Base-by-base conservation (phyloP, 2,113 vertebrate genomes). In the Melanerpes aurifrons region DNA sequence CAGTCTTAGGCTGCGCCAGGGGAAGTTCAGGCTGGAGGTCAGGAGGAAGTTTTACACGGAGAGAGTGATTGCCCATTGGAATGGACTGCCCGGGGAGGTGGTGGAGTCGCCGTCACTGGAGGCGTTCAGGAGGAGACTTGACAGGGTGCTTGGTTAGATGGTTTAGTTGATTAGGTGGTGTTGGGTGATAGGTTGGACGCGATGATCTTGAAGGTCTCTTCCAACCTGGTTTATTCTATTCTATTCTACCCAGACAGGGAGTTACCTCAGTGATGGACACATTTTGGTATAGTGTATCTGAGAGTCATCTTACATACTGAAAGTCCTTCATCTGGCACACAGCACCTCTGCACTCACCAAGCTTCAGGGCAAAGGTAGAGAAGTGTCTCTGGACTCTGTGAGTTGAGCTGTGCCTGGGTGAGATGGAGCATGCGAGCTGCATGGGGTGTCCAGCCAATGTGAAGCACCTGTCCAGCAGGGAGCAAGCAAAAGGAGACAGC, bases 391-490 rank as follows among this genome's bases (percentile, higher is more conserved):
- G 28, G 43, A 0, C 15, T 3, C 15, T 2, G 40, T 54, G 43
- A 19, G 10, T 3, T 14, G 56, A n/a, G 74, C 71, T 47, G 59
- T 3, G 4, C 75, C 29, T 4, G 19, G 62, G 31, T 6, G 40
- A 35, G 24, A 17, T 3, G 72, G 58, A 26, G 25, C 37, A 32
- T 26, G 66, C 13, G 0, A 9, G 22, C 17, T 1, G 0, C 45
- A 5, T 15, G 0, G 0, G 0, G 12, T 2, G 14, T 3, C 48
- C 75, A 21, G 59, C 29, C 1, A 1, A 10, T 0, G 1, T 2
- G 0, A 1, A 37, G 5, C 54, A 9, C 63, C 70, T 32, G 43
- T 13, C 61, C 66, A 11, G 56, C 17, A 25, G 43, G 73, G 57
- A 77, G 10, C 0, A 1, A 26, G 45, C 4, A 3, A n/a, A 25